Percentiles rank a stretch among this genome's conserved stretches.
Conservation (phyloP, 2,797 vertebrate genomes). For the Hephaestus fuliginosus region DNA sequence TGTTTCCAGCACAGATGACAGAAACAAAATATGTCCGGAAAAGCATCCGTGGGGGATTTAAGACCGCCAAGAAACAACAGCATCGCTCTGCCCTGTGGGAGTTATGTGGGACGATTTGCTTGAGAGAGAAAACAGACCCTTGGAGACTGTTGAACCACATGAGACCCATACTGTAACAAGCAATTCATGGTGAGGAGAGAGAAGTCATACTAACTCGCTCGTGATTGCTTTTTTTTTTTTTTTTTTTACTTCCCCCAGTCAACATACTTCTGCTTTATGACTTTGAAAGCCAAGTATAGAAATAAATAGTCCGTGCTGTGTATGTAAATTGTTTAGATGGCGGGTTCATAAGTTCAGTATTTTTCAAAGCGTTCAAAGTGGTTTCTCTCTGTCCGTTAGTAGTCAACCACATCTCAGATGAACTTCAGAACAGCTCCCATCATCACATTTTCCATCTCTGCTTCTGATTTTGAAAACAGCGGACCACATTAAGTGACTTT, state of each 20-base stretch:
- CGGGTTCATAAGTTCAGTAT: background rate
- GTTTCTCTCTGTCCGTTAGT: background rate
- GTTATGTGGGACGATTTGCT: conserved; percentile 33
- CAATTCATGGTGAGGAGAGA: conserved; percentile 11
- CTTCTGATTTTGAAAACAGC: conserved; percentile 8
- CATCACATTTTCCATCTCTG: conserved; percentile 26
- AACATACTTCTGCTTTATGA: conserved; percentile 7
- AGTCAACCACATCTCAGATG: background rate
- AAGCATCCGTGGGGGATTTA: conserved; percentile 32
- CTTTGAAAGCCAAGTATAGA: background rate
- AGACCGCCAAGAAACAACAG: conserved; percentile 35
- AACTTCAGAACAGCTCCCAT: conserved; percentile 12
- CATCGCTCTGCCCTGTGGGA: conserved; percentile 32
- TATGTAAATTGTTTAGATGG: conserved; percentile 34
- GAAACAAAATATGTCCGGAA: conserved; percentile 38
- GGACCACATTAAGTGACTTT: conserved; percentile 25
- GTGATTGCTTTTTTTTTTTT: background rate
- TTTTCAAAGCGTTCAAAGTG: conserved; percentile 4
- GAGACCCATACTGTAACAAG: conserved; percentile 7
- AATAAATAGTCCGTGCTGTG: background rate
- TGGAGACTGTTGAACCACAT: conserved; percentile 24
- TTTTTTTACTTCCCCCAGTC: background rate
- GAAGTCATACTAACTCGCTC: background rate
- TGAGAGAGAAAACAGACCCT: conserved; percentile 35
- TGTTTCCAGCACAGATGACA: conserved; percentile 38